Base-by-base conservation (phyloP, 2,797 vertebrate genomes). In the Pipistrellus pipistrellus region DNA sequence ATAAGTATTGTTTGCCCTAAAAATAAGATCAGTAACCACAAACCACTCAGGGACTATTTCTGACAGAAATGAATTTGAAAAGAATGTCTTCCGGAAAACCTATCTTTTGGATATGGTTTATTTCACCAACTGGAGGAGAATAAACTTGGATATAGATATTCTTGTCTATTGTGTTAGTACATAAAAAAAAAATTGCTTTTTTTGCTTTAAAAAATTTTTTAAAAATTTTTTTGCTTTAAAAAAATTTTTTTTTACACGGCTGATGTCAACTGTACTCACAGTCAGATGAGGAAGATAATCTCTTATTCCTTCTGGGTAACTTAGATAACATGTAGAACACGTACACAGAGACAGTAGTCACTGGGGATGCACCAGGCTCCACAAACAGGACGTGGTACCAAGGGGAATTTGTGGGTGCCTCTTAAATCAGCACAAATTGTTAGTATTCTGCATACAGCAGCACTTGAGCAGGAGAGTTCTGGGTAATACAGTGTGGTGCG, bases 1-100 rank as follows among this genome's bases (percentile, higher is more conserved):
- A 12, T 62, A 48, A 64, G 20, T 51, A 59, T 38, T 25, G 13
- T 17, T 93, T n/a, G 51, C 35, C 51, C 25, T 89, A 41, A 95
- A 85, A 85, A 68, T 73, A 85, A 76, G 25, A 46, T 88, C 46
- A n/a, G 20, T 72, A 53, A 88, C 27, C 35, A 81, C 8, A 83
- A 44, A 69, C 35, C 14, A 46, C 51, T 64, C 27, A 44, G 53
- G 32, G 23, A 55, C 62, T 68, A 46, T 57, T 87, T 69, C 35
- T 69, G 30, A 78, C 0, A 85, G 32, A 77, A 78, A 71, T 85
- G 44, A 48, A 62, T 77, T 95, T 88, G 73, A 72, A 94, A 86
- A 77, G 53, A 92, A 92, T 57, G 27, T 46, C 66, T 84, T 81
- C 25, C 44, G 57, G 38, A 51, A 92, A 92, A 51, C 51, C 32